A percentile compares a stretch with the other conserved stretches of the same genome.
Evolutionary conservation across 2,888 invertebrate genomes (phyloP).

Genomic region (Hypselothyrea guttata): DNA sequence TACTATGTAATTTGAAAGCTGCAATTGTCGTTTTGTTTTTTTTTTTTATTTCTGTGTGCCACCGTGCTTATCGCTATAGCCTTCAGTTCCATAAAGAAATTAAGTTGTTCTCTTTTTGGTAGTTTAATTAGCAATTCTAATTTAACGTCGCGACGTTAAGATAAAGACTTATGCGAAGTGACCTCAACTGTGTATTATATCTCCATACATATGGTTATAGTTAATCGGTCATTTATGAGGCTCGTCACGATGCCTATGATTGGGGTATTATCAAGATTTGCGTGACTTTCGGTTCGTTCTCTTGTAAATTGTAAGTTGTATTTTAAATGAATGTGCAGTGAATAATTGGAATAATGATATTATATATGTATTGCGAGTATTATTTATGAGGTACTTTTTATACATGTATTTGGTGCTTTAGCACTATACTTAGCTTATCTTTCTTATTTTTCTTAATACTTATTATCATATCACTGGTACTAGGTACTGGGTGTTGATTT

Average conservation of each 20-base stretch:
- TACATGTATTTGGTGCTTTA: too few relatives aligned
- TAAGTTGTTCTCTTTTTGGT: conserved; percentile 16
- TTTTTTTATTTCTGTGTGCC: neutral
- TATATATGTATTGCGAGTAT: too few relatives aligned
- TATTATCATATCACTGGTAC: neutral
- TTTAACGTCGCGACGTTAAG: conserved; percentile 40
- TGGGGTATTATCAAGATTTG: conserved; percentile 44
- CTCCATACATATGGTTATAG: conserved; percentile 20
- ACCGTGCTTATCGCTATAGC: neutral
- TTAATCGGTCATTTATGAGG: conserved; percentile 31
- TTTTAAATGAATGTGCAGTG: conserved; percentile 1
- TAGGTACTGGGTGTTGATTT: conserved; percentile 32
- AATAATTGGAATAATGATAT: too few relatives aligned
- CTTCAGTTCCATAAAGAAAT: conserved; percentile 10
- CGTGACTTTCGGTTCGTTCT: conserved; percentile 24
- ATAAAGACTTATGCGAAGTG: conserved; percentile 29
- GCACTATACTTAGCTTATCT: too few relatives aligned
- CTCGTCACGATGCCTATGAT: conserved; percentile 37
- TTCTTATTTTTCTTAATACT: too few relatives aligned
- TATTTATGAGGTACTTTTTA: too few relatives aligned
- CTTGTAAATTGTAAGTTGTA: neutral
- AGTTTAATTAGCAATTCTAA: conserved; percentile 50
- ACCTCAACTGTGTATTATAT: conserved; percentile 16
- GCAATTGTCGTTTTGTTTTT: too few relatives aligned
- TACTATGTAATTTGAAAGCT: too few relatives aligned